These are phyloP conservation scores for Apogon talboti DNA, from an alignment of 2,797 vertebrate genomes.

Conservation along the genomic window DNA sequence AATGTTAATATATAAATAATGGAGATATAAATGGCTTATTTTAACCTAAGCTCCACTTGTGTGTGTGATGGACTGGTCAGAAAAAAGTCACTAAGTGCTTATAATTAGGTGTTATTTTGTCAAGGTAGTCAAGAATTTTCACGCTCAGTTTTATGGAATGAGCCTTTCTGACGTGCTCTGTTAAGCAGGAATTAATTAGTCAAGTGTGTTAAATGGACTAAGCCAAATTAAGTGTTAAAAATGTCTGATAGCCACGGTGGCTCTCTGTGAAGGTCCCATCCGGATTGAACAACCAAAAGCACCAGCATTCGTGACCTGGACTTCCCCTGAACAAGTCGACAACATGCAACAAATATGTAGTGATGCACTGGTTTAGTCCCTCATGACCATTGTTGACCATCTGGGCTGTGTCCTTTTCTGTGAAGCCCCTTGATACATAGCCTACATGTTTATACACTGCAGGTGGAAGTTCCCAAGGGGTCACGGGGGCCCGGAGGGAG, in stretches of 20 bases:
- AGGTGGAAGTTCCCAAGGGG: slow-evolving; percentile 75
- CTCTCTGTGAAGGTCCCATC: slow-evolving; percentile 21
- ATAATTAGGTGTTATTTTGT: no score
- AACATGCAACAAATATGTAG: slow-evolving; percentile 62
- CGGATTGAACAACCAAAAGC: slow-evolving; percentile 15
- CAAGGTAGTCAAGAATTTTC: background rate
- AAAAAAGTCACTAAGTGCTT: no score
- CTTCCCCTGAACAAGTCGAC: slow-evolving; percentile 61
- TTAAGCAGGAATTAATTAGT: background rate
- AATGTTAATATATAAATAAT: background rate
- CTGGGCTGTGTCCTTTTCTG: slow-evolving; percentile 57
- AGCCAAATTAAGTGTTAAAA: background rate
- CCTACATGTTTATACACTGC: slow-evolving; percentile 71
- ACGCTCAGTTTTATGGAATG: background rate
- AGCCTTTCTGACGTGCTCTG: background rate
- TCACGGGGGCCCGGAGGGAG: slow-evolving; percentile 62
- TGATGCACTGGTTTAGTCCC: slow-evolving; percentile 28
- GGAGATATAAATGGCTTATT: background rate
- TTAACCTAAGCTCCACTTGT: background rate
- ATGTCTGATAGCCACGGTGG: background rate
- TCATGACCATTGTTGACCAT: slow-evolving; percentile 54
- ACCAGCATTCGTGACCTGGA: slow-evolving; percentile 47
- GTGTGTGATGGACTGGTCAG: background rate
- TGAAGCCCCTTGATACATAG: slow-evolving; percentile 34
- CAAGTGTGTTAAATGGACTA: background rate